Evolutionary conservation across 2,797 vertebrate species (phyloP).

Genomic region (Pangasius mekongensis): DNA sequence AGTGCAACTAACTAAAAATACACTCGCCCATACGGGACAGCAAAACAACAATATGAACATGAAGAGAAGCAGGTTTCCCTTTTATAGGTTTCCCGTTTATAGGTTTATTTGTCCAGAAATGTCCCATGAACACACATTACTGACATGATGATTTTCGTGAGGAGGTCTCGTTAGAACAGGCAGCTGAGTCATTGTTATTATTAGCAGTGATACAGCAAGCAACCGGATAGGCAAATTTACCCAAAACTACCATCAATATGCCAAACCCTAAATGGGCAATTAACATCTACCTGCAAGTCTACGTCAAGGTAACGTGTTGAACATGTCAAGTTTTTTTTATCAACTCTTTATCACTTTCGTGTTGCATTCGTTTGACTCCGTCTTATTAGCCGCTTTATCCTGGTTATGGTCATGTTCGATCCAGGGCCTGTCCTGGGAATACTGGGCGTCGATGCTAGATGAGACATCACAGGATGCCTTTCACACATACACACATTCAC

Average conservation of each 20-base stretch:
- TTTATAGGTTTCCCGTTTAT: neutral
- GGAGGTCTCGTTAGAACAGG: neutral
- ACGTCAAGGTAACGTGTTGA: neutral
- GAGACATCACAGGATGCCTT: neutral
- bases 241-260: neutral
- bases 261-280: neutral
- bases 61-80: neutral
- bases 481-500: neutral
- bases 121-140: neutral
- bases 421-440: neutral
- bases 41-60: constrained; percentile 59
- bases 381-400: neutral
- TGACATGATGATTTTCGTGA: neutral
- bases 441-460: neutral
- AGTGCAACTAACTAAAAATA: constrained; percentile 77
- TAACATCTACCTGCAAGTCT: neutral
- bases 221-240: constrained; percentile 16
- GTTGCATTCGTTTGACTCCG: neutral
- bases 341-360: neutral
- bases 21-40: constrained; percentile 61
- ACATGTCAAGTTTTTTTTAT: too few relatives aligned
- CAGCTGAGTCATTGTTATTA: constrained; percentile 13
- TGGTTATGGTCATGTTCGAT: neutral
- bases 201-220: constrained; percentile 14
- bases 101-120: constrained; percentile 43